Percentiles rank a stretch among this genome's conserved stretches.
phyloP scores from a whole-genome alignment of 2,888 invertebrate species.

The Nemurella pictetii region DNA sequence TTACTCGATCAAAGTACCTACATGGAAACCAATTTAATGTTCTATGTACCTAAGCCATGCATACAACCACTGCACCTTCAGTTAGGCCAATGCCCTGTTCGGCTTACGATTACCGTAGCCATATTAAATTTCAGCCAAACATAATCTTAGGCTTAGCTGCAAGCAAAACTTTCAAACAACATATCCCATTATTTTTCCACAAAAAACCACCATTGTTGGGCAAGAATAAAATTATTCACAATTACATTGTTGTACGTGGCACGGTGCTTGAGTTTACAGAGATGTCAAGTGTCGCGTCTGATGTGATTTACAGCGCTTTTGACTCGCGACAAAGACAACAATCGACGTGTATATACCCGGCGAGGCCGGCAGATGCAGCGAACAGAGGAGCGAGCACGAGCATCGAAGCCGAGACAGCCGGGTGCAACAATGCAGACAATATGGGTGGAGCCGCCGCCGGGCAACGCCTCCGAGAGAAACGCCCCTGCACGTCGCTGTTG shows the following conservation, averaged over 20 bases:
- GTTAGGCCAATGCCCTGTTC: too few species aligned
- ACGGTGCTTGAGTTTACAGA: neutral
- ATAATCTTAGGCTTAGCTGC: too few species aligned
- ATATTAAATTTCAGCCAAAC: too few species aligned
- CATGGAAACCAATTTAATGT: neutral
- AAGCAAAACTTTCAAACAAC: neutral
- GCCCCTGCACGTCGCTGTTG: too few species aligned
- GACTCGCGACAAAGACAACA: neutral
- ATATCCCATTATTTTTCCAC: neutral
- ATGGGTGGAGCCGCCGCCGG: neutral
- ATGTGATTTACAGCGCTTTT: neutral
- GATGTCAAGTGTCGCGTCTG: neutral
- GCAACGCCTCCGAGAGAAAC: neutral
- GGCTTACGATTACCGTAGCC: neutral
- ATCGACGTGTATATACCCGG: neutral
- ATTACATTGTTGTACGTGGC: neutral
- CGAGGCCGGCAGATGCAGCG: too few species aligned
- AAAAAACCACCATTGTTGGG: neutral
- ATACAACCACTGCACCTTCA: too few species aligned
- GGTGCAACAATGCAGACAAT: slow-evolving; percentile 4
- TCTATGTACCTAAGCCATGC: neutral
- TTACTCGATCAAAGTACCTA: neutral
- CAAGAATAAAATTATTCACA: slow-evolving; percentile 3
- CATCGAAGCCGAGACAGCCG: neutral
- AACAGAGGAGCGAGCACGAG: slow-evolving; percentile 1